These are phyloP conservation scores for Apis dorsata DNA, from an alignment of 1,140 invertebrate species.

Conservation along the genomic window DNA sequence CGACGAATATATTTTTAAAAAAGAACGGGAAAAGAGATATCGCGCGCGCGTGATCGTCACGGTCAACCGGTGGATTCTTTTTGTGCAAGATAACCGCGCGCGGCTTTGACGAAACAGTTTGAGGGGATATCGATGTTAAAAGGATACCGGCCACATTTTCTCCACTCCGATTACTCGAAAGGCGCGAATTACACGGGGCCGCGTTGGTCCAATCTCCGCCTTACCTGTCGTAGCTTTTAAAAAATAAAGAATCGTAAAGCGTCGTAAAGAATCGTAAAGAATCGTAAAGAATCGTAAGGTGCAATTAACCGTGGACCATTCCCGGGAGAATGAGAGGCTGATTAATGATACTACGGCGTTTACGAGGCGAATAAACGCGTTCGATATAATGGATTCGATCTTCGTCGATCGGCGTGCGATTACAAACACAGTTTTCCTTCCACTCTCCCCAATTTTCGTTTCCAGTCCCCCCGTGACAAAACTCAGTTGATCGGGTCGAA, in stretches of 20 bases:
- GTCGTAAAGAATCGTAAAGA: background rate
- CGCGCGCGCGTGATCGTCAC: background rate
- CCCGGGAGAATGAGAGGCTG: constrained; percentile 27
- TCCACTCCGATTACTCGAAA: constrained; percentile 24
- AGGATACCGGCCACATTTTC: constrained; percentile 17
- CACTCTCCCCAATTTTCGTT: background rate
- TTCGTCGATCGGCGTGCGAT: background rate
- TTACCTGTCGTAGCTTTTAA: constrained; percentile 30
- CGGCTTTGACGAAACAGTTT: background rate
- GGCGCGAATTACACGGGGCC: constrained; percentile 25
- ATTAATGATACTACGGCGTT: constrained; percentile 34
- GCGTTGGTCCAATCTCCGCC: constrained; percentile 6
- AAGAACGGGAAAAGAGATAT: background rate
- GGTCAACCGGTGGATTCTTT: background rate
- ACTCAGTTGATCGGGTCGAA: background rate
- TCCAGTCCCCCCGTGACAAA: too few species aligned
- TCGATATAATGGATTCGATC: constrained; percentile 2
- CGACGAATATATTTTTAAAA: background rate
- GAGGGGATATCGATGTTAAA: constrained; percentile 10
- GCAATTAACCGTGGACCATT: constrained; percentile 35
- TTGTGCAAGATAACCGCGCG: background rate
- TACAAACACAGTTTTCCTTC: background rate
- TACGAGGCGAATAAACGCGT: constrained; percentile 11
- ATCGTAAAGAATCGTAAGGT: background rate
- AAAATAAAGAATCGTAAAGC: background rate